Base-by-base conservation (phyloP, 2,888 invertebrate genomes). In the Epinotia bilunana region DNA sequence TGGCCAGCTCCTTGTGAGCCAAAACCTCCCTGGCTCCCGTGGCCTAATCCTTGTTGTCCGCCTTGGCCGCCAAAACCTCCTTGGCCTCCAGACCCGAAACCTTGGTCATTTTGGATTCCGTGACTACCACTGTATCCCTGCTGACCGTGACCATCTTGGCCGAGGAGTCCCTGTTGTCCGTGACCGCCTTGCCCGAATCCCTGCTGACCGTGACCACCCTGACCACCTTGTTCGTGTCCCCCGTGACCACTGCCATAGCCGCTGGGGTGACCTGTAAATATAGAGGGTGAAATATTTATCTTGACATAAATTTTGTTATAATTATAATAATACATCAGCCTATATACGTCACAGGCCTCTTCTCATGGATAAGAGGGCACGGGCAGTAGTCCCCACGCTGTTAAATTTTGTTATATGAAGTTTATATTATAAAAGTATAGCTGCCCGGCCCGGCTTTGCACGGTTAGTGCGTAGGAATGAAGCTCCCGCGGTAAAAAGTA, bases 121-220 rank as follows among this genome's bases (percentile, higher is more conserved):
- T 77, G 76, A 16, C 70, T 43, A 11, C 74, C 74, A 16, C 69
- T 9, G 43, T 12, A 43, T 43, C 79, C 76, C 16, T 73, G 61
- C 11, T 70, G 69, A 2, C 77, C 77, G 13, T 73, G 77, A 16
- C 77, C 78, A 58, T 61, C 61, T 23, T 77, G 76, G 12, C 43
- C 43, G 11, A 43, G 4, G 5, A 28, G 33, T 4, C 74, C 72
- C 5, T 75, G 62, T 16, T 72, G 74, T 3, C 65, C 65, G 46
- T 20, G 43, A 28, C 75, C 72, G 1, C 76, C 64, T 28, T 71
- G 78, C 0, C 77, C 77, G 2, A 46, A 69, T 2, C 73, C 73
- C 20, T 23, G 28, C 2, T 58, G 39, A 57, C 67, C 67, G 13
- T 33, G 60, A 20, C 60, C 63, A 28, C 65, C 58, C 11, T 64